Evolutionary conservation across 2,797 vertebrate genomes (phyloP).

Genomic region (Chiloscyllium punctatum): DNA sequence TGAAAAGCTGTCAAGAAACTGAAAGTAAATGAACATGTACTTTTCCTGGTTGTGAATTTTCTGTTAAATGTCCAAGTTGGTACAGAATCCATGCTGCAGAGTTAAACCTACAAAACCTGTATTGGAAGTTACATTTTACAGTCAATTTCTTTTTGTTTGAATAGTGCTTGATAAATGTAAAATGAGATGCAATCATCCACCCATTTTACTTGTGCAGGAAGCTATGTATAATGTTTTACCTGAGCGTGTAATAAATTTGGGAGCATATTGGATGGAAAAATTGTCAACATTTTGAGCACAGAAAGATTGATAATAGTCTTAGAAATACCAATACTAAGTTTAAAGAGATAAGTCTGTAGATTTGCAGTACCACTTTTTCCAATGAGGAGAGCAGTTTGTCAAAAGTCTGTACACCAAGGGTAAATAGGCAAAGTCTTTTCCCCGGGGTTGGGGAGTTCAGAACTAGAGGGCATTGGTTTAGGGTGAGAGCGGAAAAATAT

Average conservation of each 20-base stretch:
- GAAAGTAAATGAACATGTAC: not conserved
- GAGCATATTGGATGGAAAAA: not conserved
- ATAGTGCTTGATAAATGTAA: not conserved
- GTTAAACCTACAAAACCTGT: not conserved
- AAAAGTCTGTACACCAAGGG: not conserved
- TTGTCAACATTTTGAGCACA: not conserved
- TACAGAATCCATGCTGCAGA: not conserved
- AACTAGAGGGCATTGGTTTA: too few species aligned
- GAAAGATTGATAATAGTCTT: not conserved
- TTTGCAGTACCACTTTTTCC: not conserved
- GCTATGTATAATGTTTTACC: not conserved
- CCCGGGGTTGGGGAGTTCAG: too few species aligned
- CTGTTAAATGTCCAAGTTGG: not conserved
- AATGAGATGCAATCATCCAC: not conserved
- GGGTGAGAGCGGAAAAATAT: too few species aligned
- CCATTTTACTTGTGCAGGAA: not conserved
- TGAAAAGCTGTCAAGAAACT: not conserved
- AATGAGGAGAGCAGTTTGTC: not conserved
- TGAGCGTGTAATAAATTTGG: not conserved
- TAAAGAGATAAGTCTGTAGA: not conserved
- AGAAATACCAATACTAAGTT: not conserved
- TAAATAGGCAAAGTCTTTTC: too few species aligned
- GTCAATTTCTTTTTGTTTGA: not conserved
- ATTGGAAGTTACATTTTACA: not conserved
- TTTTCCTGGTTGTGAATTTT: not conserved